phyloP scores from a whole-genome alignment of 2,797 vertebrate species.

The Pseudochirops corinnae region DNA sequence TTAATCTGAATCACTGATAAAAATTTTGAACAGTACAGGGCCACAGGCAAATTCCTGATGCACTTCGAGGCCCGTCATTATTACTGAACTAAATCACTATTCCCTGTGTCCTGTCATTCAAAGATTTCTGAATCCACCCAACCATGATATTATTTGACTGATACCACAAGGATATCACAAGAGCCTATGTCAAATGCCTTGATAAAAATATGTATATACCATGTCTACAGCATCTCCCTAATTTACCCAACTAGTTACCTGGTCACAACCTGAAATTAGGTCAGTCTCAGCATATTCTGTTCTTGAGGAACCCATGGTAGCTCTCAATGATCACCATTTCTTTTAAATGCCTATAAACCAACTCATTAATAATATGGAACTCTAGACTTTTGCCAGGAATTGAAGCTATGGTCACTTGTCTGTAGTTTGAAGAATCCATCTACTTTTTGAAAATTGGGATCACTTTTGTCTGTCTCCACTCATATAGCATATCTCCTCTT shows the following conservation, averaged over 20 bases:
- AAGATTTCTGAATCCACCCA: background rate
- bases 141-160: background rate
- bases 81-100: background rate
- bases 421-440: background rate
- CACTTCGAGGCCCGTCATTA: background rate
- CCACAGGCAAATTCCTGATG: background rate
- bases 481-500: background rate
- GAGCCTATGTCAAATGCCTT: background rate
- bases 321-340: background rate
- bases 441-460: background rate
- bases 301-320: background rate
- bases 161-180: background rate
- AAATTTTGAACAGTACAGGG: background rate
- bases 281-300: background rate
- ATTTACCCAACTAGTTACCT: background rate
- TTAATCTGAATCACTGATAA: background rate
- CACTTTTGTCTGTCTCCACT: background rate
- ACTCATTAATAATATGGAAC: background rate
- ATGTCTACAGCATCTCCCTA: background rate
- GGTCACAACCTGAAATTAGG: background rate
- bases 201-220: background rate
- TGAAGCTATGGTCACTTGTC: background rate
- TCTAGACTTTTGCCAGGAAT: background rate
- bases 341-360: background rate
- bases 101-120: background rate